A percentile compares a stretch with the other conserved stretches of the same genome.
These are phyloP conservation scores for Malacoraja senta DNA, from an alignment of 2,797 vertebrate species.

Conservation along the genomic window DNA sequence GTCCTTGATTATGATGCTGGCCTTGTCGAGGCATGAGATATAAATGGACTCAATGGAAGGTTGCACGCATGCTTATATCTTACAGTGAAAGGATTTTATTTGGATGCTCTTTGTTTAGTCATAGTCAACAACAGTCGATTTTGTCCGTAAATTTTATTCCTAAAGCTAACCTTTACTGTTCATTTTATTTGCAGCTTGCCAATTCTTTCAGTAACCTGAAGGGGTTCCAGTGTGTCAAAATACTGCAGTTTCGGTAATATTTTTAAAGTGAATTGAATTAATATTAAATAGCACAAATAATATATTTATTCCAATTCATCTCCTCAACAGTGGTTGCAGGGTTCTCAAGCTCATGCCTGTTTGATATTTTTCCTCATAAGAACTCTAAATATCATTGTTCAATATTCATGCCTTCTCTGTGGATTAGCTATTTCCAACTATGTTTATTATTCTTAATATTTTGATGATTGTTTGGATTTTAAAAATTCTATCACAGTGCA, in stretches of 20 bases:
- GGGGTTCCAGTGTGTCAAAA: background rate
- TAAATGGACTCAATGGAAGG: no score
- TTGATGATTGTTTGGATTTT: no score
- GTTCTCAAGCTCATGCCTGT: background rate
- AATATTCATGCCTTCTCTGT: background rate
- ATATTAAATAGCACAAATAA: background rate
- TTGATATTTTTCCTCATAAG: background rate
- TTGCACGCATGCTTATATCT: background rate
- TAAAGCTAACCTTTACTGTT: background rate
- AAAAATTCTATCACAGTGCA: no score
- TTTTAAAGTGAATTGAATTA: background rate
- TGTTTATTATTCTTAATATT: background rate
- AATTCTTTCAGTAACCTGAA: background rate
- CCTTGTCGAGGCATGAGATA: no score
- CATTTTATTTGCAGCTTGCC: slow-evolving; percentile 7
- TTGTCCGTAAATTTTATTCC: background rate
- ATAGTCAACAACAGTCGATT: background rate
- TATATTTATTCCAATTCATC: background rate
- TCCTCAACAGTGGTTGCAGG: background rate
- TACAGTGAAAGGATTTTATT: background rate
- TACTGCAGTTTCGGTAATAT: background rate
- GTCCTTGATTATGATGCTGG: no score
- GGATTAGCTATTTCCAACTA: background rate
- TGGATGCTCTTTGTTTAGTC: background rate
- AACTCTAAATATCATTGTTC: background rate